A percentile compares a stretch with the other conserved stretches of the same genome.
Evolutionary conservation across 2,888 invertebrate genomes (phyloP).

Genomic region (Tenodera sinensis): DNA sequence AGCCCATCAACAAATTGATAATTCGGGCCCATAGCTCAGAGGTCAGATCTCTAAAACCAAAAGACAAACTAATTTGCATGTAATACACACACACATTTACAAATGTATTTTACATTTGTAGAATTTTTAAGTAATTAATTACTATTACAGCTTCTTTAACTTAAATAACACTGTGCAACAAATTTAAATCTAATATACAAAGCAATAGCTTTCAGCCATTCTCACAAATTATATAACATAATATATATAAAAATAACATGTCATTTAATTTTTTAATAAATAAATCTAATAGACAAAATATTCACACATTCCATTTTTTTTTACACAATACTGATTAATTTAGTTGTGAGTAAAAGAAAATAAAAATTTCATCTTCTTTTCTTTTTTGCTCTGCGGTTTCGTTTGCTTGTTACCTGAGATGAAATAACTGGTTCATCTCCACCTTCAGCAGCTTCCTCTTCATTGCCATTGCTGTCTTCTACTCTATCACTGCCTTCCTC

Average conservation of each 20-base stretch:
- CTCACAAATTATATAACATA: not conserved
- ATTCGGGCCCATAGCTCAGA: not conserved
- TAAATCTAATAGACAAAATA: not conserved
- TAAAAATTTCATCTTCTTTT: slow-evolving; percentile 13
- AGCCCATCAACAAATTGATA: too few relatives aligned
- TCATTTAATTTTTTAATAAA: not conserved
- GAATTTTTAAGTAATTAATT: not conserved
- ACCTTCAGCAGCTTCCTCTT: slow-evolving; percentile 4
- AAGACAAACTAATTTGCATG: not conserved
- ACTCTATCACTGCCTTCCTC: not conserved
- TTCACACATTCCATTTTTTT: not conserved
- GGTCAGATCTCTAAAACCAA: not conserved
- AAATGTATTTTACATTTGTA: not conserved
- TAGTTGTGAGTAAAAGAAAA: not conserved
- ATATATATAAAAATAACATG: not conserved
- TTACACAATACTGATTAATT: not conserved
- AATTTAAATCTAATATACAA: not conserved
- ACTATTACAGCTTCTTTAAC: not conserved
- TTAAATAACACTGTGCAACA: not conserved
- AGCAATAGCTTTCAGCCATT: not conserved
- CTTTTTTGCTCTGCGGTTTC: slow-evolving; percentile 20
- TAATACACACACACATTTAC: not conserved
- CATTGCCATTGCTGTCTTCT: slow-evolving; percentile 5
- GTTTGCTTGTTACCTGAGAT: not conserved
- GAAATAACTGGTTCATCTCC: not conserved